A percentile compares a stretch with the other conserved stretches of the same genome.
Evolutionary conservation across 2,113 vertebrate genomes (phyloP).

Genomic region (Vulpes ferrilata): DNA sequence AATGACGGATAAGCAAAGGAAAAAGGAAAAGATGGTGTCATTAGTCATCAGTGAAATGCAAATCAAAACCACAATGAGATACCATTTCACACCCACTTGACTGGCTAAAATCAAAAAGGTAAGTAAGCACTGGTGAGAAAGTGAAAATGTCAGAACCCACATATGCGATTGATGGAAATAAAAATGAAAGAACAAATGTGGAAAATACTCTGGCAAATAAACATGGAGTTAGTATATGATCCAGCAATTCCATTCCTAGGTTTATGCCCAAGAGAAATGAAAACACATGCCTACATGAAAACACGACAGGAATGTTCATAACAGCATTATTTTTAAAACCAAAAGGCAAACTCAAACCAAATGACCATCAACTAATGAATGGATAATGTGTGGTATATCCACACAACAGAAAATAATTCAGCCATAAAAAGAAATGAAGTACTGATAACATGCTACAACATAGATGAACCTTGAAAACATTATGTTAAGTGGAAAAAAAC

Average conservation of each 20-base stretch:
- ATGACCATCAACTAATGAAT: background rate
- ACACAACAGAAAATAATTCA: background rate
- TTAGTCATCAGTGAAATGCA: background rate
- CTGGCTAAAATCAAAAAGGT: background rate
- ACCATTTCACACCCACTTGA: background rate
- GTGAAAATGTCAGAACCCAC: background rate
- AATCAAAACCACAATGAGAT: background rate
- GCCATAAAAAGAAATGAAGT: background rate
- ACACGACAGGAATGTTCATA: background rate
- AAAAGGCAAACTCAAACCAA: background rate
- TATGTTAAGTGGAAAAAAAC: background rate
- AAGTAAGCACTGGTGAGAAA: background rate
- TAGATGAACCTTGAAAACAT: background rate
- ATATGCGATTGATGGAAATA: background rate
- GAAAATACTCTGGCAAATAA: background rate
- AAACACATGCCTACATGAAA: background rate
- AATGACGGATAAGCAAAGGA: background rate
- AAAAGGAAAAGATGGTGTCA: background rate
- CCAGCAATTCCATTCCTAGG: background rate
- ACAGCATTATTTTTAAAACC: background rate
- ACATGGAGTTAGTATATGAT: background rate
- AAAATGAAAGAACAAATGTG: background rate
- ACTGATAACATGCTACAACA: background rate
- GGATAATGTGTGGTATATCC: background rate
- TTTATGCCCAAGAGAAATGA: background rate